Percentiles rank a stretch among this genome's conserved stretches.
Conservation (phyloP, 2,888 invertebrate genomes). For the Oligia strigilis region DNA sequence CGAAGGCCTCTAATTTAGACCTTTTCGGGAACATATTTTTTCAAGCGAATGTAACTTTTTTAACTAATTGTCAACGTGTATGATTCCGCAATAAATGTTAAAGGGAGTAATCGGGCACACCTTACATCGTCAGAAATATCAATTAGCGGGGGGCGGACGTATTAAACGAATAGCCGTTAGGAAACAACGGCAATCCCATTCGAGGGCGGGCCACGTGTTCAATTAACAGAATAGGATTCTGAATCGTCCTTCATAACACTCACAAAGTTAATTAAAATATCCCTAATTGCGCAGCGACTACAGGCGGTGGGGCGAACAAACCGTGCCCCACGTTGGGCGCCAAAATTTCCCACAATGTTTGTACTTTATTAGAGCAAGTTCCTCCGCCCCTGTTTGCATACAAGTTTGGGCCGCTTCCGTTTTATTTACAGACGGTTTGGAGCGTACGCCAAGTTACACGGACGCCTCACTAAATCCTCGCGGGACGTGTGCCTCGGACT, state of each 20-base stretch:
- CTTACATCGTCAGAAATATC: slow-evolving; percentile 60
- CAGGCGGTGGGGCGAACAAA: slow-evolving; percentile 62
- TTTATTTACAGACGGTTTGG: slow-evolving; percentile 70
- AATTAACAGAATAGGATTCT: slow-evolving; percentile 85
- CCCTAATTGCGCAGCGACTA: slow-evolving; percentile 78
- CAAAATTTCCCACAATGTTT: slow-evolving; percentile 82
- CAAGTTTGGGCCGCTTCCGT: slow-evolving; percentile 69
- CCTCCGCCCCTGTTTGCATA: slow-evolving; percentile 81
- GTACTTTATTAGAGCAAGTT: slow-evolving; percentile 87
- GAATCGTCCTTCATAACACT: slow-evolving; percentile 84
- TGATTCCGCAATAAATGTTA: slow-evolving; percentile 23
- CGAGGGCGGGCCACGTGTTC: slow-evolving; percentile 79
- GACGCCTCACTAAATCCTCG: slow-evolving; percentile 63
- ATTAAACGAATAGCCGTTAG: slow-evolving; percentile 74
- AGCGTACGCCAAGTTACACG: slow-evolving; percentile 67
- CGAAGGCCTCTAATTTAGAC: slow-evolving; percentile 34
- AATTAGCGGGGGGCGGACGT: slow-evolving; percentile 71
- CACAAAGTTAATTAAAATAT: slow-evolving; percentile 87
- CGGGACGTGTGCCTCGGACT: slow-evolving; percentile 59
- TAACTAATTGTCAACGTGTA: slow-evolving; percentile 15
- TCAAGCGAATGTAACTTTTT: slow-evolving; percentile 15
- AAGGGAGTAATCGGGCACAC: slow-evolving; percentile 42
- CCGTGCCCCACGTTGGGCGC: slow-evolving; percentile 69
- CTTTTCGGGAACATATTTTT: slow-evolving; percentile 19
- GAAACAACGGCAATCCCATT: slow-evolving; percentile 76